phyloP scores from a whole-genome alignment of 2,113 vertebrate species.

The Hippolais icterina region DNA sequence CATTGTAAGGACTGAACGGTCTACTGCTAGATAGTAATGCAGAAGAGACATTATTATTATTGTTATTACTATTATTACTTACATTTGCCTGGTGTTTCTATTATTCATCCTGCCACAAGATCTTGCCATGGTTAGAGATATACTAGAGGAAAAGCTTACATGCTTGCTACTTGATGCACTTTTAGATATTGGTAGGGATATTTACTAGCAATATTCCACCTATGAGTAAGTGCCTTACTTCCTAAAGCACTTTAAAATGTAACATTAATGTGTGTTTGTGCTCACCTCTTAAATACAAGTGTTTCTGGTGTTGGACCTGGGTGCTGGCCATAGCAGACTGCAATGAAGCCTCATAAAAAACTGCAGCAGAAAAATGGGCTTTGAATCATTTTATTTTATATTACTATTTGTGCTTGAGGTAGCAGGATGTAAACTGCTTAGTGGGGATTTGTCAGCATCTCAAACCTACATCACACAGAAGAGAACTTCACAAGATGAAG shows the following conservation, averaged over 20 bases:
- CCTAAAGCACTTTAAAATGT: background rate
- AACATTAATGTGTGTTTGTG: background rate
- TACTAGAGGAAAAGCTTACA: background rate
- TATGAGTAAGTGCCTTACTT: background rate
- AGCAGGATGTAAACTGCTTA: background rate
- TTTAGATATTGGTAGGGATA: background rate
- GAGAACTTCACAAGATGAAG: background rate
- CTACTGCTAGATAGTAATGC: background rate
- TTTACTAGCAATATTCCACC: background rate
- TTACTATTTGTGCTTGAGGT: background rate
- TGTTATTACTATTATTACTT: background rate
- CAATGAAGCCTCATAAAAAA: background rate
- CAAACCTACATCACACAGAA: background rate
- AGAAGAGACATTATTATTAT: background rate
- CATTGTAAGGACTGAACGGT: background rate
- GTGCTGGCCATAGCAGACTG: background rate
- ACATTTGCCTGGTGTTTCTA: background rate
- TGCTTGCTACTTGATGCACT: background rate
- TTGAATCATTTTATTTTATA: background rate
- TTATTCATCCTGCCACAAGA: background rate
- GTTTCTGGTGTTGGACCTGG: background rate
- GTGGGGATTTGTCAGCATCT: background rate
- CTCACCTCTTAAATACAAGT: background rate
- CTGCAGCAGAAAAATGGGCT: background rate
- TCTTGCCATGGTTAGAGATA: background rate